These are phyloP conservation scores for Antennarius striatus DNA, from an alignment of 2,113 vertebrate genomes.

Conservation along the genomic window DNA sequence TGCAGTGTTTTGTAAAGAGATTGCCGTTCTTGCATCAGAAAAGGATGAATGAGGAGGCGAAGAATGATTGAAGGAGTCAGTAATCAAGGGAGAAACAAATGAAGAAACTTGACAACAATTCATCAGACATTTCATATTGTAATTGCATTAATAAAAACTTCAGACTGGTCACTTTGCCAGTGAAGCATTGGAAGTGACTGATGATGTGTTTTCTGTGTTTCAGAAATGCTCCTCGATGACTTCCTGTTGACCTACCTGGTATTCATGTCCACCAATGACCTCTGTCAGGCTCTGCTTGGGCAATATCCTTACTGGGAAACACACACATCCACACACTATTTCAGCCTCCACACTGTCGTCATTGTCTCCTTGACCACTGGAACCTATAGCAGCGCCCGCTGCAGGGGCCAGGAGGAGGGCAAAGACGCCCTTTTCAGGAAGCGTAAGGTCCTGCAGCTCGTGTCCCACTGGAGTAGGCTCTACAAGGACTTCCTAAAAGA, in stretches of 20 bases:
- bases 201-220: conserved; percentile 65
- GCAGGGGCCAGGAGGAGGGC: conserved; percentile 89
- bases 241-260: conserved; percentile 95
- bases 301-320: conserved; percentile 91
- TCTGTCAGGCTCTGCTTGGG: conserved; percentile 95
- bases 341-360: neutral
- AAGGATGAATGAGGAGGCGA: too few relatives aligned
- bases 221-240: conserved; percentile 96
- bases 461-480: conserved; percentile 94
- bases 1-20: too few relatives aligned
- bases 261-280: conserved; percentile 94
- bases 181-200: neutral
- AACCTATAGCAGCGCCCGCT: conserved; percentile 93
- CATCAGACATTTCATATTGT: too few relatives aligned
- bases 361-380: conserved; percentile 81
- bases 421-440: conserved; percentile 92
- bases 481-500: conserved; percentile 96
- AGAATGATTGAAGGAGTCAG: too few relatives aligned
- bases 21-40: too few relatives aligned
- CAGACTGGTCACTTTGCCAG: too few relatives aligned
- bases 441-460: conserved; percentile 93
- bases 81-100: too few relatives aligned
- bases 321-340: neutral
- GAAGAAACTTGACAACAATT: too few relatives aligned
- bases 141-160: too few relatives aligned